Evolutionary conservation across 2,797 vertebrate genomes (phyloP).

Genomic region (Anniella stebbinsi): DNA sequence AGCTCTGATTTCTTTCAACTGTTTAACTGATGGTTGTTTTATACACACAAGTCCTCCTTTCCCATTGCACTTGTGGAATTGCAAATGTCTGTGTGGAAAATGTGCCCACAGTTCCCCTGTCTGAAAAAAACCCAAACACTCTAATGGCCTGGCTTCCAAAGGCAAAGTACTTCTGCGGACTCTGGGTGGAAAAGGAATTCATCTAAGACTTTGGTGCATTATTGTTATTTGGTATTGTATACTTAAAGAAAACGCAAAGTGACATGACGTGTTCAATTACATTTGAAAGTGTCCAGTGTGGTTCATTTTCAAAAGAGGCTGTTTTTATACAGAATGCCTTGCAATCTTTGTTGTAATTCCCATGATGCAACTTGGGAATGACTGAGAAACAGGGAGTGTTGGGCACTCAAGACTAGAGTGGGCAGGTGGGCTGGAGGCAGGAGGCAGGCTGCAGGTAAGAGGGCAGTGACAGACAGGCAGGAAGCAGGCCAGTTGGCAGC

Average conservation of each 20-base stretch:
- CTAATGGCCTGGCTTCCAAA: neutral
- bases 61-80: neutral
- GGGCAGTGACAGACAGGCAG: neutral
- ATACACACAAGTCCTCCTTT: neutral
- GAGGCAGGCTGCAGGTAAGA: neutral
- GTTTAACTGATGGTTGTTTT: neutral
- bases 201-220: neutral
- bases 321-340: neutral
- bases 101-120: neutral
- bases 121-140: neutral
- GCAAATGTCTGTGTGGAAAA: neutral
- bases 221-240: neutral
- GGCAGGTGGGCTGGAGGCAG: neutral
- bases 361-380: neutral
- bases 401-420: no score
- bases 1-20: neutral
- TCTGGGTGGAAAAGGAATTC: neutral
- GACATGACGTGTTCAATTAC: neutral
- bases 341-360: neutral
- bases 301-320: constrained; percentile 1
- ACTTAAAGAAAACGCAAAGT: neutral
- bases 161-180: constrained; percentile 24
- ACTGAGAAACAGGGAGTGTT: neutral
- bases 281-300: neutral
- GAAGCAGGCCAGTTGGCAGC: neutral